Conservation (phyloP, 2,888 invertebrate species). For the Drosophila leonis region DNA sequence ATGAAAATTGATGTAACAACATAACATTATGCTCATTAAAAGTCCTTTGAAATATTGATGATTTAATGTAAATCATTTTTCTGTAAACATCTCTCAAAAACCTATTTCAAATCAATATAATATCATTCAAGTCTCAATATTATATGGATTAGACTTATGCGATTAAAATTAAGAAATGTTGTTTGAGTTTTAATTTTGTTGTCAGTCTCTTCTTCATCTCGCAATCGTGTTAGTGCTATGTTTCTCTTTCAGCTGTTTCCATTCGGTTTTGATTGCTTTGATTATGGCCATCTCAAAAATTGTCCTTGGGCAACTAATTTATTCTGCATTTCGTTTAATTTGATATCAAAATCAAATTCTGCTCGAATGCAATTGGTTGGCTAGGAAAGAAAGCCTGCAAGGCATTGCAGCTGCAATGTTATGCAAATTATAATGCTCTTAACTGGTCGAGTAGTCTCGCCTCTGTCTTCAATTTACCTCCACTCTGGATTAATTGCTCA, state of each 20-base stretch:
- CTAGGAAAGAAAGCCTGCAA: not conserved
- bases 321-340: not conserved
- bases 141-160: not conserved
- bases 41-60: not conserved
- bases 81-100: not conserved
- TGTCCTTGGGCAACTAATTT: conserved; percentile 1
- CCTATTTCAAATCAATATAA: not conserved
- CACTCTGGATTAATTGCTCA: conserved; percentile 44
- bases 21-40: not conserved
- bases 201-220: no score
- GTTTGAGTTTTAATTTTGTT: not conserved
- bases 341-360: not conserved
- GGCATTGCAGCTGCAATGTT: conserved; percentile 5
- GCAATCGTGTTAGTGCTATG: no score
- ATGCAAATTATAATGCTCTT: conserved; percentile 59
- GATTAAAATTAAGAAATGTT: not conserved
- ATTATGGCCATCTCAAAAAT: not conserved
- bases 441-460: not conserved
- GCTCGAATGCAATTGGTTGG: not conserved
- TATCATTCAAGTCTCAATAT: not conserved
- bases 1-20: not conserved
- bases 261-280: not conserved
- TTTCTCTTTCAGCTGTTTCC: not conserved
- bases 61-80: not conserved
- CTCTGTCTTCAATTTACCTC: not conserved